These are phyloP conservation scores for Litoditis marina DNA, from an alignment of 2,888 invertebrate genomes.

Conservation along the genomic window DNA sequence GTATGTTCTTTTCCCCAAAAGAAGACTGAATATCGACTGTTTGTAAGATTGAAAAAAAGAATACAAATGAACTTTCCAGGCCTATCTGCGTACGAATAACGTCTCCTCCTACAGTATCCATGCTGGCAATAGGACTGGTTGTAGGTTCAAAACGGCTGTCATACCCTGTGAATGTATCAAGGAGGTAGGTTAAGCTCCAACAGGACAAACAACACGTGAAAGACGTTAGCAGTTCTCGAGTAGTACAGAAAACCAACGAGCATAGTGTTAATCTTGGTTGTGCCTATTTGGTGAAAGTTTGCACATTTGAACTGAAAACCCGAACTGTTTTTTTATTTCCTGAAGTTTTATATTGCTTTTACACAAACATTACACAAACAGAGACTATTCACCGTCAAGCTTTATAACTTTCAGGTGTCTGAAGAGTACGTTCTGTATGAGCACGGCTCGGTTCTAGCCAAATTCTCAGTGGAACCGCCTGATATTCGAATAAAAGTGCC, in stretches of 20 bases:
- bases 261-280: too few relatives aligned
- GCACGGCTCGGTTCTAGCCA: slow-evolving; percentile 22
- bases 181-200: not conserved
- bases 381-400: too few relatives aligned
- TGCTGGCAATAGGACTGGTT: slow-evolving; percentile 30
- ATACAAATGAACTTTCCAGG: slow-evolving; percentile 1
- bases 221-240: not conserved
- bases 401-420: slow-evolving; percentile 29
- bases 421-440: slow-evolving; percentile 30
- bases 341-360: too few relatives aligned
- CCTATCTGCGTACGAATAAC: slow-evolving; percentile 12
- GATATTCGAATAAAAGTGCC: slow-evolving; percentile 29
- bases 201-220: not conserved
- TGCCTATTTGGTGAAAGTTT: too few relatives aligned
- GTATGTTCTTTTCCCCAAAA: too few relatives aligned
- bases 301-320: too few relatives aligned
- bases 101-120: slow-evolving; percentile 27
- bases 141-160: slow-evolving; percentile 36
- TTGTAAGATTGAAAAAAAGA: not conserved
- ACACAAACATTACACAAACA: too few relatives aligned
- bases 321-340: too few relatives aligned
- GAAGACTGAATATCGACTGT: too few relatives aligned
- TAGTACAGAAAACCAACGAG: too few relatives aligned
- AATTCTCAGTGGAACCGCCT: slow-evolving; percentile 33
- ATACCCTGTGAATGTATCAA: slow-evolving; percentile 38